These are phyloP conservation scores for Melanaphis sacchari DNA, from an alignment of 1,140 invertebrate genomes.

Conservation along the genomic window DNA sequence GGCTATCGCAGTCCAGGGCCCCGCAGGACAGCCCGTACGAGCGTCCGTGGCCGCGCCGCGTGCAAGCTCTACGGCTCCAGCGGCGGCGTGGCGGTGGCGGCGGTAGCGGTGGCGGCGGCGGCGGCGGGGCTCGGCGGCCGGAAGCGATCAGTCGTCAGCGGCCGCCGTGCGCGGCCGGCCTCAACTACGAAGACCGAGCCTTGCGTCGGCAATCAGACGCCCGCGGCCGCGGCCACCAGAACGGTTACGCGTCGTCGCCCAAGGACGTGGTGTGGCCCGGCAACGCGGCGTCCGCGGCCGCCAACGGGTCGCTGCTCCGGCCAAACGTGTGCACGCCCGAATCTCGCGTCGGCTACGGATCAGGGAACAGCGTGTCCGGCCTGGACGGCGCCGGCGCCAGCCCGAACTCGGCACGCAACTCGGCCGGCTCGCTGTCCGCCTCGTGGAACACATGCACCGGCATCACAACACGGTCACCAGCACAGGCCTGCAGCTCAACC, in stretches of 20 bases:
- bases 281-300: conserved; percentile 66
- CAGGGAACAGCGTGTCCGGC: conserved; percentile 67
- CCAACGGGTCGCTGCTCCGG: conserved; percentile 71
- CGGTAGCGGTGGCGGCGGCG: conserved; percentile 72
- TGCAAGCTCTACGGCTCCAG: conserved; percentile 82
- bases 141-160: conserved; percentile 71
- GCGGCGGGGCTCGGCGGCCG: conserved; percentile 68
- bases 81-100: conserved; percentile 65
- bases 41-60: conserved; percentile 84
- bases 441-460: conserved; percentile 82
- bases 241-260: conserved; percentile 77
- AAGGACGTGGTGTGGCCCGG: conserved; percentile 73
- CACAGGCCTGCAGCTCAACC: conserved; percentile 82
- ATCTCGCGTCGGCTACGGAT: conserved; percentile 72
- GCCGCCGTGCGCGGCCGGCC: conserved; percentile 70
- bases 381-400: conserved; percentile 76
- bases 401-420: conserved; percentile 66
- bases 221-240: conserved; percentile 81
- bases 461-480: conserved; percentile 75
- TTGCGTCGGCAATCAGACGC: conserved; percentile 66
- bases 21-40: conserved; percentile 89
- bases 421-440: conserved; percentile 68
- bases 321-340: conserved; percentile 88
- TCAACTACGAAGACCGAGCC: conserved; percentile 69
- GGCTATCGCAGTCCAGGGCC: conserved; percentile 78